Base-by-base conservation (phyloP, 2,797 vertebrate genomes). In the Ara ararauna region DNA sequence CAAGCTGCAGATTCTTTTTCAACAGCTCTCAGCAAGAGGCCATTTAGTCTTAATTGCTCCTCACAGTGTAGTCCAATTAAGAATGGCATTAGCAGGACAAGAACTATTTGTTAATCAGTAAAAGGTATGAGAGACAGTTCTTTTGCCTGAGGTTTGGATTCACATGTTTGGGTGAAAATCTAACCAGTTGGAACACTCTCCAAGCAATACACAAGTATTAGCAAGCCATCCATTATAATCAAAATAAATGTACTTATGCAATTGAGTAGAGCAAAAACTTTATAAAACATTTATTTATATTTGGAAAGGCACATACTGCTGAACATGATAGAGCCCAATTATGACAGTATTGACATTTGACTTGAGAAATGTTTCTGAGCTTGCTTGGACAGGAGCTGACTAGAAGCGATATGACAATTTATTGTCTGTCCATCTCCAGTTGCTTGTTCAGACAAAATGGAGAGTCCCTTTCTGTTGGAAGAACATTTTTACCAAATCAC, bases 1-100 rank as follows among this genome's bases (percentile, higher is more conserved):
- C 72, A 73, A 96, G 94, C 90, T 87, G 72, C 76, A 91, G 87
- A 93, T 97, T 96, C 95, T 93, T 92, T 96, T 97, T 91, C 94
- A 96, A 78, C 94, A 96, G 85, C 85, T 95, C 97, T 97, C 98
- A 97, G 97, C 96, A 96, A 97, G 97, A 94, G 93, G 94, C 94
- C 93, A 50, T 97, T 98, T 98, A 98, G 92, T 87, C 91, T 97
- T 98, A 98, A 98, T 97, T 98, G 96, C 89, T 96, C 77, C 78
- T 97, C 97, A 93, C 95, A 96, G 94, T 88, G 76, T 90, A 95
- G 96, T 94, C 97, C 97, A 97, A 98, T 97, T 98, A 97, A 97
- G 96, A 97, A 90, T 36, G 79, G 86, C 93, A 95, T 96, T 94
- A 95, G 62, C 90, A 93, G 90, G 86, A 87, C 93, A 96, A 97